Percentiles rank a stretch among this genome's conserved stretches.
phyloP scores from a whole-genome alignment of 2,888 invertebrate genomes.

The Melanostoma mellinum region DNA sequence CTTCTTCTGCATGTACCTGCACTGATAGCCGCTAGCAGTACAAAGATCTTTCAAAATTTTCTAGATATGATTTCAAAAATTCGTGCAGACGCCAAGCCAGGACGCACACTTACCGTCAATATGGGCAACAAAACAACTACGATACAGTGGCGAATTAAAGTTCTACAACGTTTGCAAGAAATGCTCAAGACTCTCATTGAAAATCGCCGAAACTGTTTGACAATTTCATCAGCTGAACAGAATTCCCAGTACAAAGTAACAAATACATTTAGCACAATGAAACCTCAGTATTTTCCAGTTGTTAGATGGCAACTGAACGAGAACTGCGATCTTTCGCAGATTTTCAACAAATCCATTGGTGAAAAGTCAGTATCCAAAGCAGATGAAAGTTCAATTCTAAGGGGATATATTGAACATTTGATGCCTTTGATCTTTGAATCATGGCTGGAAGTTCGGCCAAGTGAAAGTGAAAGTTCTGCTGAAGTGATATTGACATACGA shows the following conservation, averaged over 20 bases:
- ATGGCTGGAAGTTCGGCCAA: slow-evolving; percentile 91
- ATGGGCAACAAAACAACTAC: slow-evolving; percentile 88
- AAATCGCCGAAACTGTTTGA: slow-evolving; percentile 66
- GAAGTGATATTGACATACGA: slow-evolving; percentile 84
- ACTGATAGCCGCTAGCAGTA: slow-evolving; percentile 86
- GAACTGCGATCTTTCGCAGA: slow-evolving; percentile 81
- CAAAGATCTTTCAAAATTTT: slow-evolving; percentile 90
- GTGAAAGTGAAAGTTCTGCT: slow-evolving; percentile 61
- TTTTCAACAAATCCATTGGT: slow-evolving; percentile 82
- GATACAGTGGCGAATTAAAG: slow-evolving; percentile 90
- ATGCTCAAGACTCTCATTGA: slow-evolving; percentile 82
- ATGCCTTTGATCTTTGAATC: slow-evolving; percentile 91
- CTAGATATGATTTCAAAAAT: slow-evolving; percentile 92
- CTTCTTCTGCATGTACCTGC: slow-evolving; percentile 87
- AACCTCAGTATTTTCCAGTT: slow-evolving; percentile 74
- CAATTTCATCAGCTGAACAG: slow-evolving; percentile 41
- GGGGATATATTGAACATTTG: slow-evolving; percentile 86
- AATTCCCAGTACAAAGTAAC: slow-evolving; percentile 76
- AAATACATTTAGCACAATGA: slow-evolving; percentile 69
- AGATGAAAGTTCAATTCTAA: slow-evolving; percentile 83
- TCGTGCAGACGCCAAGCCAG: slow-evolving; percentile 85
- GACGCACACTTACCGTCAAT: slow-evolving; percentile 87
- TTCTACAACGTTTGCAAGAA: slow-evolving; percentile 87
- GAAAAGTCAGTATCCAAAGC: slow-evolving; percentile 75
- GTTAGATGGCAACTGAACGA: slow-evolving; percentile 76